These are phyloP conservation scores for Sicus ferrugineus DNA, from an alignment of 2,888 invertebrate species.

Conservation along the genomic window DNA sequence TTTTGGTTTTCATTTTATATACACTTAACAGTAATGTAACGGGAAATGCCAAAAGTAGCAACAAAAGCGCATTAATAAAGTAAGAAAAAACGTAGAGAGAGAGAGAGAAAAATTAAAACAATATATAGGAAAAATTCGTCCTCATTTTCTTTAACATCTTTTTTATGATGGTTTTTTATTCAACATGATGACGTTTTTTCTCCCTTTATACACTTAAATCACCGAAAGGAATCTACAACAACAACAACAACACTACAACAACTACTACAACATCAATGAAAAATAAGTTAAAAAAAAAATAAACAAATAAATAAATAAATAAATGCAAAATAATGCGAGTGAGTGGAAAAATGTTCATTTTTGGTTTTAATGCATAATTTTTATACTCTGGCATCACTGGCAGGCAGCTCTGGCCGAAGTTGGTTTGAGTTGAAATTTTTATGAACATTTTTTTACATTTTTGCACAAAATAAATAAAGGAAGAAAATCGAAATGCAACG, in stretches of 20 bases:
- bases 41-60: constrained; percentile 16
- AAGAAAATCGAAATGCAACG: constrained; percentile 29
- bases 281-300: constrained; percentile 20
- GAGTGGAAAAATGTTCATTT: constrained; percentile 27
- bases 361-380: constrained; percentile 31
- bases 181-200: constrained; percentile 23
- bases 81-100: constrained; percentile 14
- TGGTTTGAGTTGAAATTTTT: constrained; percentile 14
- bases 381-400: constrained; percentile 1
- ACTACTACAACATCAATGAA: constrained; percentile 27
- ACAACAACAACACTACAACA: constrained; percentile 12
- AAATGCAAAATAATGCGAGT: constrained; percentile 32
- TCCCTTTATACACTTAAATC: constrained; percentile 33
- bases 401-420: not conserved
- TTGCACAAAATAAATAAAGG: constrained; percentile 25
- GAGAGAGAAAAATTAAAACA: not conserved
- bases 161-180: constrained; percentile 31
- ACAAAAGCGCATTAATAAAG: constrained; percentile 18
- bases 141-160: constrained; percentile 41
- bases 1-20: not conserved
- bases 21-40: constrained; percentile 10
- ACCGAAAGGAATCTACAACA: constrained; percentile 29
- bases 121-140: constrained; percentile 39
- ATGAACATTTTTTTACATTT: constrained; percentile 33
- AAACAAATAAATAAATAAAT: constrained; percentile 29